A percentile compares a stretch with the other conserved stretches of the same genome.
These are phyloP conservation scores for Cetoscarus ocellatus DNA, from an alignment of 2,797 vertebrate genomes.

Conservation along the genomic window DNA sequence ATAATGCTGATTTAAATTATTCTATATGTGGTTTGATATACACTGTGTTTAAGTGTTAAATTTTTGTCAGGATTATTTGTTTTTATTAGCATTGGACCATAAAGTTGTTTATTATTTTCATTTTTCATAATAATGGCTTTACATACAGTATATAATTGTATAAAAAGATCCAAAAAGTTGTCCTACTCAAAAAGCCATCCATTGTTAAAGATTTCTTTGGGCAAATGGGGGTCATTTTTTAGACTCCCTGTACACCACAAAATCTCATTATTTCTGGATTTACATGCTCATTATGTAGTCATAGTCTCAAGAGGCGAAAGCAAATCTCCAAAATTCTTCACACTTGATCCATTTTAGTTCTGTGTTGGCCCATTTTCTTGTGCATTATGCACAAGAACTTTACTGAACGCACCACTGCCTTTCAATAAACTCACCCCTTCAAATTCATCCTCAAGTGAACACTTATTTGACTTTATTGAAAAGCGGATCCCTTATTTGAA, in stretches of 20 bases:
- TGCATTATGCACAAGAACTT: conserved; percentile 17
- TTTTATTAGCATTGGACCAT: no score
- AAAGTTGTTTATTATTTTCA: no score
- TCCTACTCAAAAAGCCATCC: no score
- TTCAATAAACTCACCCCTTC: conserved; percentile 57
- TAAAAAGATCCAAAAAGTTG: no score
- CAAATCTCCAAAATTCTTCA: conserved; percentile 1
- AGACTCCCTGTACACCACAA: background rate
- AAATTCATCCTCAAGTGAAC: conserved; percentile 63
- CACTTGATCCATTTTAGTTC: conserved; percentile 20
- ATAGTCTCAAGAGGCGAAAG: background rate
- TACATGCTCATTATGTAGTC: background rate
- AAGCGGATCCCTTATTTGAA: conserved; percentile 66
- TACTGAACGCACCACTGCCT: conserved; percentile 33
- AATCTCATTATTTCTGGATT: background rate
- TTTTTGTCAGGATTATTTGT: no score
- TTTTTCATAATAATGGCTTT: no score
- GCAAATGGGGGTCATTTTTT: no score
- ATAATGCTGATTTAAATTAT: no score
- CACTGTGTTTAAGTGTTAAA: no score
- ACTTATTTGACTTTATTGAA: conserved; percentile 72
- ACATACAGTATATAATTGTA: no score
- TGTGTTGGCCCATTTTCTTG: conserved; percentile 39
- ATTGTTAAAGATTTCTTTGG: no score
- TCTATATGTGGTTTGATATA: no score